Conservation (phyloP, 1,140 invertebrate species). For the Eurosta solidaginis region DNA sequence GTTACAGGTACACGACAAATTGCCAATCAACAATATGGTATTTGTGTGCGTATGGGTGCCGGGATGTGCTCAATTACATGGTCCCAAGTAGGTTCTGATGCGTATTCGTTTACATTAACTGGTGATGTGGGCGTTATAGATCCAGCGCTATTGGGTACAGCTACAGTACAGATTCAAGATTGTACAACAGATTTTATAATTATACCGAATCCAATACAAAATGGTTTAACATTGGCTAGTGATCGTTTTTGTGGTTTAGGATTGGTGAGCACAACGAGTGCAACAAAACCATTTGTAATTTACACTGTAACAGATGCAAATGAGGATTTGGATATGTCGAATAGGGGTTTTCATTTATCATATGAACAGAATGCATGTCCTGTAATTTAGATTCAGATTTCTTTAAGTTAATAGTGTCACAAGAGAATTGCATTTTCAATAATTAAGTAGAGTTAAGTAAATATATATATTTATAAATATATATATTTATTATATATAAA, state of each 20-base stretch:
- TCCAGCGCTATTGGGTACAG: slow-evolving; percentile 62
- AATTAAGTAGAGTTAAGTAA: too few relatives aligned
- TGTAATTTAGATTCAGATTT: slow-evolving; percentile 29
- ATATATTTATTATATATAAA: too few relatives aligned
- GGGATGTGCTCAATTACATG: slow-evolving; percentile 57
- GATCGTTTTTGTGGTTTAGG: slow-evolving; percentile 78
- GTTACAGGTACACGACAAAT: slow-evolving; percentile 71
- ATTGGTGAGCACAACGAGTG: slow-evolving; percentile 69
- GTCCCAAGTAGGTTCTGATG: slow-evolving; percentile 59
- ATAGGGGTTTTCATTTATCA: slow-evolving; percentile 73
- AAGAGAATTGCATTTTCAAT: too few relatives aligned
- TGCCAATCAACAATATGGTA: slow-evolving; percentile 75
- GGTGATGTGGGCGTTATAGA: slow-evolving; percentile 68
- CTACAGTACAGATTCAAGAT: slow-evolving; percentile 62
- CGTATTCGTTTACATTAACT: slow-evolving; percentile 72
- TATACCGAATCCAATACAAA: slow-evolving; percentile 69
- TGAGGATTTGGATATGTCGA: slow-evolving; percentile 68
- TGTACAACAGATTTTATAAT: slow-evolving; percentile 76
- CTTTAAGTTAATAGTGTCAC: too few relatives aligned
- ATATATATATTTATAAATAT: too few relatives aligned
- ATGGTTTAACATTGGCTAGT: slow-evolving; percentile 56
- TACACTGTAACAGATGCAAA: slow-evolving; percentile 71
- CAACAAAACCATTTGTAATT: slow-evolving; percentile 74
- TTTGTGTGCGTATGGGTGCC: slow-evolving; percentile 53
- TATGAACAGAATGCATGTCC: slow-evolving; percentile 72